Percentiles rank a stretch among this genome's conserved stretches.
Evolutionary conservation across 2,113 vertebrate genomes (phyloP).

Genomic region (Recurvirostra avosetta): DNA sequence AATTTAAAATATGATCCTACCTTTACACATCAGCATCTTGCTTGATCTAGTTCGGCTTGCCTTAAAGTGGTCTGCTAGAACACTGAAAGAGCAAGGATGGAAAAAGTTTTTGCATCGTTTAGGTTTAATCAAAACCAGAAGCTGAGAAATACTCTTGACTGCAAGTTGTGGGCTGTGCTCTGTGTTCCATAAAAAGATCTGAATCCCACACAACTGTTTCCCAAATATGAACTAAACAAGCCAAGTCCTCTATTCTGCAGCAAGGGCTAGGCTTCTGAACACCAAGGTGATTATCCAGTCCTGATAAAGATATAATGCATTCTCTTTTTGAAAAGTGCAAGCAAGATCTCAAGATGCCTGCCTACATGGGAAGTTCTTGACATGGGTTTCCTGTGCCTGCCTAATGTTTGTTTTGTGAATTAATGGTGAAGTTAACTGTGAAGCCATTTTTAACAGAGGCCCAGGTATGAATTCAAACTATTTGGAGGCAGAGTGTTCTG

Average conservation of each 20-base stretch:
- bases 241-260: background rate
- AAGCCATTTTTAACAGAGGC: background rate
- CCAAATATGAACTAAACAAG: background rate
- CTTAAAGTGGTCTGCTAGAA: background rate
- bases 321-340: background rate
- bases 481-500: background rate
- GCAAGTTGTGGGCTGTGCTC: background rate
- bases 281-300: background rate
- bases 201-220: background rate
- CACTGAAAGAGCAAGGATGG: background rate
- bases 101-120: background rate
- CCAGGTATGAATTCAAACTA: background rate
- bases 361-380: background rate
- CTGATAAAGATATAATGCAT: background rate
- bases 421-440: background rate
- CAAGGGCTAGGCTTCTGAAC: background rate
- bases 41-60: background rate
- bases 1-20: background rate
- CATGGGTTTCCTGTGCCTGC: background rate
- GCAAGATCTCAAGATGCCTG: background rate
- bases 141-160: background rate
- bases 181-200: background rate
- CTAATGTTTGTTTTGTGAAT: background rate
- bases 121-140: slow-evolving; percentile 18
- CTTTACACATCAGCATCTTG: background rate